These are phyloP conservation scores for Drosophila sucinea DNA, from an alignment of 1,140 invertebrate genomes.

Conservation along the genomic window DNA sequence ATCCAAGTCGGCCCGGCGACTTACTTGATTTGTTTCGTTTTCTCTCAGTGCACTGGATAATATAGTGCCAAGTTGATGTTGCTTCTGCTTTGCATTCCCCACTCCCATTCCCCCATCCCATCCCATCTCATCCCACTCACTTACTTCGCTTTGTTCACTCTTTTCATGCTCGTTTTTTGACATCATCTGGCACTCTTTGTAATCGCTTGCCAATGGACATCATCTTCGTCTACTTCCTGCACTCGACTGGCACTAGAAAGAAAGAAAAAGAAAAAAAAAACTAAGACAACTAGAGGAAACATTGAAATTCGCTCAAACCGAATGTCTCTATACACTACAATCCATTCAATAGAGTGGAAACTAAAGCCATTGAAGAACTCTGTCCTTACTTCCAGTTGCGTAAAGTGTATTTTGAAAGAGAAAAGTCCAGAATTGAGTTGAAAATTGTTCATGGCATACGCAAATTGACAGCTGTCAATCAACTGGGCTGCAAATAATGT, in stretches of 20 bases:
- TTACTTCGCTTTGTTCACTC: not conserved
- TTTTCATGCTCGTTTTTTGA: not conserved
- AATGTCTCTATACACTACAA: too few relatives aligned
- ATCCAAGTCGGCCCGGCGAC: too few relatives aligned
- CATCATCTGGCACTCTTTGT: conserved; percentile 17
- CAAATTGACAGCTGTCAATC: conserved; percentile 78
- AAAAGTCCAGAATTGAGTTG: conserved; percentile 42
- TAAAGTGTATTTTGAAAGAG: not conserved
- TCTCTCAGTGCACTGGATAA: not conserved
- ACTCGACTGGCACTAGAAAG: conserved; percentile 25
- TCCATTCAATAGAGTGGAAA: too few relatives aligned
- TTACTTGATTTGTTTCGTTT: too few relatives aligned
- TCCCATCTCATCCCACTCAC: not conserved
- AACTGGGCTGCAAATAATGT: conserved; percentile 29
- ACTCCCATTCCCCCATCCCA: not conserved
- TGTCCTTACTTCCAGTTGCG: too few relatives aligned
- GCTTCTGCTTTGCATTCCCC: not conserved
- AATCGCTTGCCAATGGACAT: conserved; percentile 25
- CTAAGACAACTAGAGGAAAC: too few relatives aligned
- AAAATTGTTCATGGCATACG: conserved; percentile 51
- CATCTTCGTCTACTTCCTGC: conserved; percentile 35
- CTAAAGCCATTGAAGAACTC: too few relatives aligned
- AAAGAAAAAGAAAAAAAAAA: not conserved
- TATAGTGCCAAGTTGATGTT: not conserved
- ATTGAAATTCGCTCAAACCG: too few relatives aligned